Evolutionary conservation across 2,888 invertebrate species (phyloP), one percentile per base, ranked within the genome.

Genomic region (Perithous albicinctus): DNA sequence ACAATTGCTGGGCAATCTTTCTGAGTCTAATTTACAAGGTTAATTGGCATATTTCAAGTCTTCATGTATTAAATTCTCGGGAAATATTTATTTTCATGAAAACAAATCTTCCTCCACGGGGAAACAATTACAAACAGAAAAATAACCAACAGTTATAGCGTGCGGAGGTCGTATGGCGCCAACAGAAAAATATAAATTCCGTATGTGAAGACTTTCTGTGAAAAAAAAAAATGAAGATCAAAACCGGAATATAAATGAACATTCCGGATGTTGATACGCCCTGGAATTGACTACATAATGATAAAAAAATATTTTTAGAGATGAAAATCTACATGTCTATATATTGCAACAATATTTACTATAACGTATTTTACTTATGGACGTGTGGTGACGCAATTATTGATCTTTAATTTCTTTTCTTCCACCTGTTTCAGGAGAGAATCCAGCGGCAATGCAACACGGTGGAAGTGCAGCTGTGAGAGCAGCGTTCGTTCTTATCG

Each of bases 371-470:
- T 2, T 2, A 6, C 5, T 32, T 15, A 32, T 15, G 3, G 1
- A 32, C 15, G 7, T 32, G 29, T 18, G 59, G 35, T 32, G 32
- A 23, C 12, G 3, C 1, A 41, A 64, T 41, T 18, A 66, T 46
- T 59, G 12, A 54, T 43, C 10, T 29, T 43, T 61, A 15, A 38
- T 43, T 56, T 10, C n/a, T 41, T 29, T 56, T 46, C 56, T 75
- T 72, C 41, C 67, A 54, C 59, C 12, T 87, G 84, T 91, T 90
- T 1, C 88, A 92, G 92, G 92, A 48, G 92, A 92, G 83, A 92
- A 92, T 88, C 92, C 92, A 80, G 92, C 92, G 70, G 92, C 92
- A 23, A 92, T 92, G 92, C 92, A 92, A 77, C 92, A 92, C 83
- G 92, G 92, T 2, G 89, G 89, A 18, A 86, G 88, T 69, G 82